Conservation (phyloP, 2,113 vertebrate species). For the Ornithorhynchus anatinus region DNA sequence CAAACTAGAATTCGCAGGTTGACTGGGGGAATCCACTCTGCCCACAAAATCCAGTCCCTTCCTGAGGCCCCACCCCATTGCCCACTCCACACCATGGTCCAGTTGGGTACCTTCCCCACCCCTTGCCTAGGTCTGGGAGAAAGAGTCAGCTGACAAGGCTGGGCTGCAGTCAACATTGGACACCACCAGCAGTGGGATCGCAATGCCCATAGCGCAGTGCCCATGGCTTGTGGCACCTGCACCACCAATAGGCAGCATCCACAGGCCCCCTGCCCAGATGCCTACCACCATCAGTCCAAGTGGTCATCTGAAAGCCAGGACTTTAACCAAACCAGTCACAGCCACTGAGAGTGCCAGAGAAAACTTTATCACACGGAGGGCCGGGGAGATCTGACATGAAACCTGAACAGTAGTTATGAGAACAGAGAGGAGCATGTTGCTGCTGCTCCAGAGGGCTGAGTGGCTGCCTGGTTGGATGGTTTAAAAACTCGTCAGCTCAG, state of each 20-base stretch:
- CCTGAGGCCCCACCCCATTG: no score
- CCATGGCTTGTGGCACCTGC: constrained; percentile 53
- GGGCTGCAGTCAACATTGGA: constrained; percentile 56
- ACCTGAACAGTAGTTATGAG: constrained; percentile 70
- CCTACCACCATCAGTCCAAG: constrained; percentile 40
- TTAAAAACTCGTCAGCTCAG: no score
- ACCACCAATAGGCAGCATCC: constrained; percentile 52
- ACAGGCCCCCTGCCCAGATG: no score
- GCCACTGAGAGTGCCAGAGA: constrained; percentile 58
- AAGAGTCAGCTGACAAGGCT: constrained; percentile 56
- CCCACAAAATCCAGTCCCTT: no score
- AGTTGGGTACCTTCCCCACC: constrained; percentile 46
- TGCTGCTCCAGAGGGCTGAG: no score
- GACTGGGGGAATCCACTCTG: no score
- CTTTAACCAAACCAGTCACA: constrained; percentile 59
- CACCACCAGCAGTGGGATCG: constrained; percentile 55
- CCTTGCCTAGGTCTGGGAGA: constrained; percentile 33
- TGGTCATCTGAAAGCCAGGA: constrained; percentile 58
- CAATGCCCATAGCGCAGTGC: no score
- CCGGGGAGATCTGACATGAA: constrained; percentile 67
- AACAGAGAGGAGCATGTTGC: constrained; percentile 63
- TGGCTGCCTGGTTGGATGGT: no score
- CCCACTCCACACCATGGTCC: constrained; percentile 16
- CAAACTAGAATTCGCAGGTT: no score
- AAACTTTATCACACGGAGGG: constrained; percentile 70